Evolutionary conservation across 1,140 invertebrate species (phyloP), one percentile per base, ranked within the genome.

Genomic region (Leguminivora glycinivorella): DNA sequence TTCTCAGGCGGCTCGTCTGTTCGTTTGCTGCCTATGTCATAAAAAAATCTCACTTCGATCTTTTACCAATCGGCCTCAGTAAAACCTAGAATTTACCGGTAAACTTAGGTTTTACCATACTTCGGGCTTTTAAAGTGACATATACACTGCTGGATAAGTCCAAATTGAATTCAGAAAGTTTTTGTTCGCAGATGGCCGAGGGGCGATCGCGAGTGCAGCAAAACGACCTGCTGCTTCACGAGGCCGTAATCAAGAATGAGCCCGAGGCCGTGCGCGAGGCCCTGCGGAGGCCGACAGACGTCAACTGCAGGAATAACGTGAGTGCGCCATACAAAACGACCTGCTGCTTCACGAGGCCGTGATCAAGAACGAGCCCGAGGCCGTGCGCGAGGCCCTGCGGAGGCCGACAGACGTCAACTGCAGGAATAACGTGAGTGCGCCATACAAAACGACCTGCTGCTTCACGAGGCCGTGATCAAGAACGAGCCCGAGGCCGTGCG

Each of bases 241-340:
- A 96, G 82, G 95, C 95, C 9, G 95, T 95, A 24, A 95, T 95
- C 82, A 95, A 95, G 80, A 95, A 95, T 77, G 95, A 96, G 79
- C 86, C 94, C 0, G 94, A 94, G 12, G 92, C 93, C 0, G 95
- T 95, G 4, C 88, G 92, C 58, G 93, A 93, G 78, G 93, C 95
- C 22, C 88, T 96, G 24, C 91, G 92, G 75, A 92, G 95, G 81
- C 94, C 93, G 1, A 93, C 94, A 19, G 94, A 95, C 82, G 93
- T 95, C 76, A 94, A 96, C 83, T 95, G 93, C 26, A 93, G 94
- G 75, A 96, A 96, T 80, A 96, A 95, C 79, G 95, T 95, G 80
- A 82, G 83, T 79, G 1, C 4, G 14, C 10, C 22, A 29, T n/a
- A 60, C 24, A 52, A 6, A 10, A 52, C 19, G 47, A 52, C 19